Percentiles rank a stretch among this genome's conserved stretches.
These are phyloP conservation scores for Oryzaephilus surinamensis DNA, from an alignment of 1,140 invertebrate genomes.

Conservation along the genomic window DNA sequence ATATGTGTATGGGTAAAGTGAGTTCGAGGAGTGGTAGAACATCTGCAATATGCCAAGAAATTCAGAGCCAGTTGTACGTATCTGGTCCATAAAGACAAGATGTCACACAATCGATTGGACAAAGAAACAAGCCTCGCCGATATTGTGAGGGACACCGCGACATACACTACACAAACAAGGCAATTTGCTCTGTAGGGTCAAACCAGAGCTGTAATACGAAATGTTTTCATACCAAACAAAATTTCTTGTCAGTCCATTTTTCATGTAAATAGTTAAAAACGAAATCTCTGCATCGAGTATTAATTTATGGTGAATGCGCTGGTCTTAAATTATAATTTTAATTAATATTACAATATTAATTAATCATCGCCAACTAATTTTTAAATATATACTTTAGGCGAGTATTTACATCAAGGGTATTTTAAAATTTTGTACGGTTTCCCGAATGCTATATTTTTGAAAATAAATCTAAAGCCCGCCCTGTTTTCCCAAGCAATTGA, in stretches of 20 bases:
- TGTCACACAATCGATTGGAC: conserved; percentile 31
- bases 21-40: conserved; percentile 15
- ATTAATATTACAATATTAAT: no score
- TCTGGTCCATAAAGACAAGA: conserved; percentile 30
- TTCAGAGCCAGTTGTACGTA: conserved; percentile 20
- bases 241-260: no score
- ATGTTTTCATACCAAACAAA: neutral
- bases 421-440: no score
- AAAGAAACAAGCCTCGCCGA: conserved; percentile 22
- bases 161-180: conserved; percentile 20
- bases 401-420: no score
- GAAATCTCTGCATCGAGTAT: no score
- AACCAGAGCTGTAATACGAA: conserved; percentile 12
- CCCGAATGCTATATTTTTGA: no score
- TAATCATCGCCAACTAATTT: no score
- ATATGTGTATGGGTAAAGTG: conserved; percentile 4
- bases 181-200: conserved; percentile 18
- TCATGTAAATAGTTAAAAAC: no score
- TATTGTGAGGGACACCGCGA: conserved; percentile 19
- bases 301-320: no score
- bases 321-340: no score
- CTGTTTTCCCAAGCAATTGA: conserved; percentile 4
- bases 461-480: no score
- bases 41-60: conserved; percentile 27
- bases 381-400: no score